These are phyloP conservation scores for Nesometra sesokonis DNA, from an alignment of 35 echinoderm and acorn worm species.

Conservation along the genomic window DNA sequence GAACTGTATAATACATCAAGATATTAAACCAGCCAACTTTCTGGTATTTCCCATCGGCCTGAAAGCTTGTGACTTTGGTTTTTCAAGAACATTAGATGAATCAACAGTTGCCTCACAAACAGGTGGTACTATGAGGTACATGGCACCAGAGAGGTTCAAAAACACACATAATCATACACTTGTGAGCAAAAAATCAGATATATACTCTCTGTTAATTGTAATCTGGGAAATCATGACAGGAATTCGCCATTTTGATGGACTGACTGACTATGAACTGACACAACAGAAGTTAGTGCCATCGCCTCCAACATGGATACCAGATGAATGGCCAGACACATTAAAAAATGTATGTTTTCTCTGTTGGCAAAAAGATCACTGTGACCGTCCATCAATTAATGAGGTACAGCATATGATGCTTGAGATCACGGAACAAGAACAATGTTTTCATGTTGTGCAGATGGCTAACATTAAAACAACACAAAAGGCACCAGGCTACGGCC, in stretches of 20 bases:
- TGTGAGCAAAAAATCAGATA: not conserved
- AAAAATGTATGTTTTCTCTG: not conserved
- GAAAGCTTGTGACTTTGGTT: not conserved
- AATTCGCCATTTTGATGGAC: not conserved
- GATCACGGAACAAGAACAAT: not conserved
- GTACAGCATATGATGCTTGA: not conserved
- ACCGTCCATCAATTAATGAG: not conserved
- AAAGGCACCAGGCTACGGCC: not conserved
- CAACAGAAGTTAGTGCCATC: not conserved
- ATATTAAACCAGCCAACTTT: not conserved
- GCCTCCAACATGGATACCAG: not conserved
- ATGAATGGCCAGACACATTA: not conserved
- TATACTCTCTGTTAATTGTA: not conserved
- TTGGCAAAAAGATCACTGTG: not conserved
- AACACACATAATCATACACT: not conserved
- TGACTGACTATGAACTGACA: not conserved
- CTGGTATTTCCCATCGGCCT: not conserved
- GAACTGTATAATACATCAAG: not conserved
- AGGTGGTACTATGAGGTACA: not conserved
- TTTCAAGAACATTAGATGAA: not conserved
- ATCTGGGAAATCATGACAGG: not conserved
- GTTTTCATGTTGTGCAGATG: not conserved
- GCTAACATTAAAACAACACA: not conserved
- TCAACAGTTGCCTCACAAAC: not conserved
- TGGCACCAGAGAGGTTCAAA: not conserved